Evolutionary conservation across 2,888 invertebrate species (phyloP).

Genomic region (Stenodema calcarata): DNA sequence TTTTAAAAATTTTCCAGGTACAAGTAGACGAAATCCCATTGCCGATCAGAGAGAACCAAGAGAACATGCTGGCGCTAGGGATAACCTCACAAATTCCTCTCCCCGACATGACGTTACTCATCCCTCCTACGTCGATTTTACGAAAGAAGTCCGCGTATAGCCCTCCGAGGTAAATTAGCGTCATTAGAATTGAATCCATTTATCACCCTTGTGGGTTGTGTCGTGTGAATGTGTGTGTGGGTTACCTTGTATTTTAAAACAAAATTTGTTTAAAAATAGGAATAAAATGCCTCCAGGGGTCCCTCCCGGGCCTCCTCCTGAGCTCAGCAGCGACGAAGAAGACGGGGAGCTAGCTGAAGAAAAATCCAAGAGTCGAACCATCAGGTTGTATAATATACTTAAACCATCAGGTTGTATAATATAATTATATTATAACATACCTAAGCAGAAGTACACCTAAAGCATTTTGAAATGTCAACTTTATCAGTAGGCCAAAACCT

Average conservation of each 20-base stretch:
- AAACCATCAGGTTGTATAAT: too few species aligned
- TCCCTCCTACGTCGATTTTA: conserved; percentile 73
- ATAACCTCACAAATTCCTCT: conserved; percentile 66
- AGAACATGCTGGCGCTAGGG: conserved; percentile 57
- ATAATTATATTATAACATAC: too few species aligned
- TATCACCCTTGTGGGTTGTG: too few species aligned
- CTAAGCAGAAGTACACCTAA: too few species aligned
- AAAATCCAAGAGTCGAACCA: conserved; percentile 54
- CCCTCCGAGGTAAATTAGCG: conserved; percentile 52
- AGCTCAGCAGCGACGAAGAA: conserved; percentile 72
- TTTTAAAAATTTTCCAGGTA: conserved; percentile 52
- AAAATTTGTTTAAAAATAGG: too few species aligned
- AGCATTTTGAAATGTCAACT: too few species aligned
- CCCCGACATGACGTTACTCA: conserved; percentile 59
- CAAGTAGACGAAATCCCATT: conserved; percentile 93
- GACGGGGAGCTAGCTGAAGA: conserved; percentile 57
- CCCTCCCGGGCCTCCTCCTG: conserved; percentile 83
- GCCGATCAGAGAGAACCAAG: conserved; percentile 65
- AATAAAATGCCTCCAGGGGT: conserved; percentile 82
- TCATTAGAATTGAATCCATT: background rate
- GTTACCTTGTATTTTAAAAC: too few species aligned
- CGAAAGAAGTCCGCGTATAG: conserved; percentile 73
- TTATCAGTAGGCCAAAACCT: too few species aligned
- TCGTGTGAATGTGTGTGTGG: too few species aligned
- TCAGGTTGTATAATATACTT: conserved; percentile 55